Base-by-base conservation (phyloP, 1,140 invertebrate genomes). In the Lordiphosa mommai region DNA sequence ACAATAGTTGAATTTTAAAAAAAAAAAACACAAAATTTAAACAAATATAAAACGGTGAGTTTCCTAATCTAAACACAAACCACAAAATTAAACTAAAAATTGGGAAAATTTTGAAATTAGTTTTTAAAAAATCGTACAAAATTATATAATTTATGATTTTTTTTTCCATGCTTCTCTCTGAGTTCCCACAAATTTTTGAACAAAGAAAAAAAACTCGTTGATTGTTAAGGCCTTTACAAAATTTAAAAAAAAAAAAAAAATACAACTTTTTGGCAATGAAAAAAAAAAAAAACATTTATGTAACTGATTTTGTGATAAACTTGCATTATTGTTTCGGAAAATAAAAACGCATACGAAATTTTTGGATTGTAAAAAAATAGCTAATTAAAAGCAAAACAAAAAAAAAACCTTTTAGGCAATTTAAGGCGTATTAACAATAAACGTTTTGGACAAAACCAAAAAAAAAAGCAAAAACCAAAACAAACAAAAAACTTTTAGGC, bases 351-450 rank as follows among this genome's bases (percentile, higher is more conserved):
- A 87, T 87, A 67, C 84, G 55, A 87, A 87, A 87, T 87, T 85
- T 74, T 77, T 77, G 63, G 60, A 77, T 65, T 85, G 71, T 82
- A 27, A 27, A 77, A 87, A 82, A 87, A 87, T 87, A 86, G 82
- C 69, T 65, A 82, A 82, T 71, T 80, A 59, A 79, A 69, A 71
- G 43, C 30, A 40, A 66, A 66, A 56, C 57, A 48, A 61, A 60
- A 53, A 49, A 49, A 74, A 65, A 59, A 37, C 29, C 72, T 36
- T 87, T 88, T 88, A 88, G 86, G 80, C 84, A 88, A 88, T 88
- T 88, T 88, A 84, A 88, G 86, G 86, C 86, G 66, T 56, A 86
- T 88, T 88, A 88, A 88, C 86, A 88, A 88, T 88, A 88, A 88
- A 84, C 76, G 71, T 80, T 80, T 82, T 71, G 74, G 76, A 66